A percentile compares a stretch with the other conserved stretches of the same genome.
Conservation (phyloP, 2,888 invertebrate species). For the Diloba caeruleocephala region DNA sequence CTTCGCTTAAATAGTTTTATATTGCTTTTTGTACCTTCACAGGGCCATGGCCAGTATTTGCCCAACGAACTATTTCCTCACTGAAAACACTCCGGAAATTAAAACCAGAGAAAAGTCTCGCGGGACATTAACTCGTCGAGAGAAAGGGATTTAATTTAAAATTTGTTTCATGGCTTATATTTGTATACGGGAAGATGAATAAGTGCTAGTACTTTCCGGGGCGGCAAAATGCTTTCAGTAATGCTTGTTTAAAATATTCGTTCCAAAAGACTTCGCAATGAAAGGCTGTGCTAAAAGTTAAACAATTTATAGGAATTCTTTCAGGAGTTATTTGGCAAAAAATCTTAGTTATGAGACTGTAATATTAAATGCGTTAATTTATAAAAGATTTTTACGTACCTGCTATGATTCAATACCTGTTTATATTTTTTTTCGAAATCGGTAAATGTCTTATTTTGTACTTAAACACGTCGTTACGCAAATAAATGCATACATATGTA, state of each 20-base stretch:
- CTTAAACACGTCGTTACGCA: no score
- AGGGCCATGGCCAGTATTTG: conserved; percentile 54
- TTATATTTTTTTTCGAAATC: no score
- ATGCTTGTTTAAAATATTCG: conserved; percentile 52
- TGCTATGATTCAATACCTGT: no score
- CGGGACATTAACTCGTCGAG: conserved; percentile 80
- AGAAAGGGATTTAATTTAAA: conserved; percentile 81
- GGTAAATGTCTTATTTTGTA: no score
- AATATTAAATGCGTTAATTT: no score
- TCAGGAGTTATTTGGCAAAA: conserved; percentile 23
- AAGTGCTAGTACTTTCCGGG: conserved; percentile 56
- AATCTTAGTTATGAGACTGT: no score
- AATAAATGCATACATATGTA: no score
- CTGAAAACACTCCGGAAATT: conserved; percentile 84
- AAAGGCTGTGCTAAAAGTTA: conserved; percentile 46
- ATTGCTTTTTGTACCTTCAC: conserved; percentile 24
- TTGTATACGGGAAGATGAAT: conserved; percentile 68
- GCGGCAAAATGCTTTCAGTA: conserved; percentile 50
- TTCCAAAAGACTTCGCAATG: conserved; percentile 48
- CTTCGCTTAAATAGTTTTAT: conserved; percentile 26
- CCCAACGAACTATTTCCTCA: conserved; percentile 83
- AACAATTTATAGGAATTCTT: conserved; percentile 50
- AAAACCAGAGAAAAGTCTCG: conserved; percentile 83
- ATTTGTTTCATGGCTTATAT: conserved; percentile 75
- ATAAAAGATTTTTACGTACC: no score